Evolutionary conservation across 2,797 vertebrate genomes (phyloP), one percentile per base, ranked within the genome.

Genomic region (Anguilla megastoma): DNA sequence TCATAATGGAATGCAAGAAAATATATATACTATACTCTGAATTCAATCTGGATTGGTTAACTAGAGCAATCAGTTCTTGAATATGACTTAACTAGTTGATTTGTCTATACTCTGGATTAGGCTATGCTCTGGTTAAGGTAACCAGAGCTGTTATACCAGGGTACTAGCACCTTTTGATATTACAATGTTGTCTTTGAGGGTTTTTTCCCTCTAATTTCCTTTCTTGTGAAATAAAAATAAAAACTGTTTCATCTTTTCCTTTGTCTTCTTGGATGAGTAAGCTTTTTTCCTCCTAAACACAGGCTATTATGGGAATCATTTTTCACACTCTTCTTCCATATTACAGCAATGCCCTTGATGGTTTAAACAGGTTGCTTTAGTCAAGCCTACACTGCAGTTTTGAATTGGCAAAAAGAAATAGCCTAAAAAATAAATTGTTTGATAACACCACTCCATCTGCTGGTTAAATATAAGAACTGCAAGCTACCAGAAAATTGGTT

Each of bases 371-470:
- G 36, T 87, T 41, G 36, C 36, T 63, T 87, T n/a, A 63, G 41
- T 82, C 27, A 41, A 30, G 82, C 80, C 27, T 66, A 48, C 21
- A 36, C 45, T 41, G 36, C 24, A 87, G 18, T 63, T 45, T 33
- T 71, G n/a, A 30, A 33, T 3, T 71, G 9, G n/a, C 2, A 50
- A 63, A 50, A 58, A 52, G 36, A 86, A 86, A 58, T 14, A 21
- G 50, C 33, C 50, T 86, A 76, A 76, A 50, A 8, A 86, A 86
- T 5, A 87, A 27, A 21, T 30, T 63, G n/a, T 41, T 82, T 87
- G 54, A 82, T 45, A n/a, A 10, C 45, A 87, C 18, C 18, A 4
- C 76, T 83, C 76, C 86, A 76, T 63, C 76, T 87, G 27, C 54
- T 30, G 86, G 86, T 66, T 21, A 50, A 83, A 50, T 52, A 1